Conservation (phyloP, 2,888 invertebrate species). For the Ochlodes sylvanus region DNA sequence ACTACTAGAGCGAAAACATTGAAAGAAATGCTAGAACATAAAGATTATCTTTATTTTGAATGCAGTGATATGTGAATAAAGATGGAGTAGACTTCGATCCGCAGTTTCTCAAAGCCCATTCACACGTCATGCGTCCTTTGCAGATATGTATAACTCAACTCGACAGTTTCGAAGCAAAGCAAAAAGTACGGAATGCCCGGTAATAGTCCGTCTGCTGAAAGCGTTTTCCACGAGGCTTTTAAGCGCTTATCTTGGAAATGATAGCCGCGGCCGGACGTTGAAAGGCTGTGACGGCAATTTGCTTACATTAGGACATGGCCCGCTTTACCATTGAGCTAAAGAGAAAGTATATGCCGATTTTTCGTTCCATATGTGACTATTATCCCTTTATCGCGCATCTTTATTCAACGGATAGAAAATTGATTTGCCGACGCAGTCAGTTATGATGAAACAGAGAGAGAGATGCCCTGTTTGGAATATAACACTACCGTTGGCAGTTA, state of each 20-base stretch:
- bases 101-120: constrained; percentile 50
- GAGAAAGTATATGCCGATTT: constrained; percentile 35
- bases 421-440: constrained; percentile 61
- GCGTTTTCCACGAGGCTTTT: constrained; percentile 81
- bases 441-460: constrained; percentile 69
- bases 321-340: constrained; percentile 58
- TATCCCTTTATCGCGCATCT: constrained; percentile 47
- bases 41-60: constrained; percentile 36
- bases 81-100: constrained; percentile 51
- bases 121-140: constrained; percentile 51
- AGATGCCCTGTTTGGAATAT: constrained; percentile 62
- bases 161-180: constrained; percentile 57
- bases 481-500: constrained; percentile 59
- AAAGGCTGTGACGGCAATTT: constrained; percentile 83
- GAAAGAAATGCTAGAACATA: constrained; percentile 34
- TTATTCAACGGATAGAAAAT: constrained; percentile 59
- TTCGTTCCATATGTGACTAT: constrained; percentile 42
- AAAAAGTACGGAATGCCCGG: constrained; percentile 71
- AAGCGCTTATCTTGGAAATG: constrained; percentile 84
- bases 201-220: constrained; percentile 78
- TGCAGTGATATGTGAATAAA: constrained; percentile 45
- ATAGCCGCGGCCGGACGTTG: constrained; percentile 81
- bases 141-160: constrained; percentile 56
- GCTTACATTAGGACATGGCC: constrained; percentile 81
- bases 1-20: not conserved